These are phyloP conservation scores for Drusus annulatus DNA, from an alignment of 1,140 invertebrate species.

Conservation along the genomic window DNA sequence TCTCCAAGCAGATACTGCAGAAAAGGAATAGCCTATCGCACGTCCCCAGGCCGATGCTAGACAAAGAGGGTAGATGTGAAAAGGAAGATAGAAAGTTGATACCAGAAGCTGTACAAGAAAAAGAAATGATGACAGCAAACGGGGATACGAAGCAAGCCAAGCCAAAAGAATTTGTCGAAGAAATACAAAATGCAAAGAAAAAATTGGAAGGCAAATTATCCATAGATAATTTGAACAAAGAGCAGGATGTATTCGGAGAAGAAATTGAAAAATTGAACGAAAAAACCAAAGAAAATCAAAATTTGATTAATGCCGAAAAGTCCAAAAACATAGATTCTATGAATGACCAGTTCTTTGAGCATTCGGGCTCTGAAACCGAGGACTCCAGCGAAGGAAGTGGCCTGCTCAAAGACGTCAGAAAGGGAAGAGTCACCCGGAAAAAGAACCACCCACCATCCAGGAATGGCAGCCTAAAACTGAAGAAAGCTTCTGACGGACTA, in stretches of 20 bases:
- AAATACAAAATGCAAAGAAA: background rate
- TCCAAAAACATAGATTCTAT: background rate
- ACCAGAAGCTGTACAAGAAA: no score
- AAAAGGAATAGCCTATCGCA: no score
- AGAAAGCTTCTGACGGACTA: background rate
- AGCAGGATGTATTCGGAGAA: no score
- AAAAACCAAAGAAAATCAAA: background rate
- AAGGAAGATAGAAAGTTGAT: no score
- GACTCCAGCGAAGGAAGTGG: constrained; percentile 31
- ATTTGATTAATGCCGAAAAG: background rate
- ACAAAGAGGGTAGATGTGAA: no score
- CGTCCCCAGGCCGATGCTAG: no score
- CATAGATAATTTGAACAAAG: background rate
- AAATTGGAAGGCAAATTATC: background rate
- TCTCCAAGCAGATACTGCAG: no score
- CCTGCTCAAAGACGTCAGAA: constrained; percentile 40
- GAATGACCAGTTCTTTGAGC: background rate
- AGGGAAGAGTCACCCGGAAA: constrained; percentile 40
- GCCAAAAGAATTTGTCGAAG: background rate
- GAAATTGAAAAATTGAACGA: background rate
- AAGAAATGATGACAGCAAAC: background rate
- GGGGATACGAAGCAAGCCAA: background rate
- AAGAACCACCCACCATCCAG: constrained; percentile 45
- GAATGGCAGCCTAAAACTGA: constrained; percentile 2
- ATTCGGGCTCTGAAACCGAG: constrained; percentile 8